Conservation (phyloP, 2,888 invertebrate genomes). For the Pandemis cinnamomeana region DNA sequence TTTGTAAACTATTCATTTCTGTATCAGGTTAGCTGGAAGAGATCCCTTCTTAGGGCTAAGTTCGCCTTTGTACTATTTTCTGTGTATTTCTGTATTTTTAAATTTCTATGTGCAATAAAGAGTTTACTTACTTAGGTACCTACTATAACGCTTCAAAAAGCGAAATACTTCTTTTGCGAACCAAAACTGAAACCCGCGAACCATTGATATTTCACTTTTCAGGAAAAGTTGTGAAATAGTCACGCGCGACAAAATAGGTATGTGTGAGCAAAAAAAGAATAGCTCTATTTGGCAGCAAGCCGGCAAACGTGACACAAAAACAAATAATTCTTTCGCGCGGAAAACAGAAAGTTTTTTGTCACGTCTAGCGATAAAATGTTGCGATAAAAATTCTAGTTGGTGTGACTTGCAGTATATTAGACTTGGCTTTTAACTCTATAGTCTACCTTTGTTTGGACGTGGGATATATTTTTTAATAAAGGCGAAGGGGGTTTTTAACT, state of each 20-base stretch:
- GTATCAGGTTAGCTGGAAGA: too few species aligned
- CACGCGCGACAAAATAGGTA: conserved; percentile 5
- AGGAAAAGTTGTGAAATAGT: conserved; percentile 6
- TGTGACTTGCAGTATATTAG: not conserved
- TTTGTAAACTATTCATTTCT: too few species aligned
- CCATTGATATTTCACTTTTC: conserved; percentile 17
- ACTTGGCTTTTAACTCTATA: not conserved
- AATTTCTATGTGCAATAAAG: too few species aligned
- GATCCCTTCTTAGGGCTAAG: too few species aligned
- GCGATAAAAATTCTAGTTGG: conserved; percentile 12
- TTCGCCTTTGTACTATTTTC: too few species aligned
- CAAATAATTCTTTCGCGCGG: conserved; percentile 27
- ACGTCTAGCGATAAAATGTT: conserved; percentile 19
- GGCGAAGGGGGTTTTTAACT: too few species aligned
- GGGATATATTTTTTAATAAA: too few species aligned
- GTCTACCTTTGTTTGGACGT: too few species aligned
- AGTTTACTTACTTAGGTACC: too few species aligned
- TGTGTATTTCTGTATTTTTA: too few species aligned
- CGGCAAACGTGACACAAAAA: conserved; percentile 21
- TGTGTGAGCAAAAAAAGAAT: conserved; percentile 19
- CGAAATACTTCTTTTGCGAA: not conserved
- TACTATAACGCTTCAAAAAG: not conserved
- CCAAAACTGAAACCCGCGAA: not conserved
- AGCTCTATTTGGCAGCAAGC: conserved; percentile 22
- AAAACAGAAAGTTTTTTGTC: conserved; percentile 18